These are phyloP conservation scores for Penaeus japonicus DNA, from an alignment of 1,140 invertebrate genomes.

Conservation along the genomic window DNA sequence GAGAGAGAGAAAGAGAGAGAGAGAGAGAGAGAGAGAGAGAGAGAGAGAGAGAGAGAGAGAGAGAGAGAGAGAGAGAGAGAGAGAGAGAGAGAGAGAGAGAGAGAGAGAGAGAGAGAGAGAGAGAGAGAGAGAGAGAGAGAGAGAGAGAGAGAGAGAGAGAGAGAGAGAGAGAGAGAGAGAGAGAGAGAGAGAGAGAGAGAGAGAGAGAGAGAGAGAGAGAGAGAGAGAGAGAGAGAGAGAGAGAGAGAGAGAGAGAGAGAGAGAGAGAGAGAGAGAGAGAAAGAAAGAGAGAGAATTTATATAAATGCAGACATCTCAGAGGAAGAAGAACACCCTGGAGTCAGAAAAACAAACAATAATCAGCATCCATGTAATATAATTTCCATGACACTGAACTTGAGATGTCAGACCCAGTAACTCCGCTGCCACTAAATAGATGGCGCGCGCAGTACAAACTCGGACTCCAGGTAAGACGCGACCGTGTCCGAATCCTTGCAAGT, in stretches of 20 bases:
- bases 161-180: no score
- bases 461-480: background rate
- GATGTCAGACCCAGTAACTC: background rate
- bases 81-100: no score
- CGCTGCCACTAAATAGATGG: constrained; percentile 14
- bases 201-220: background rate
- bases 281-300: background rate
- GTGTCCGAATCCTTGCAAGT: background rate
- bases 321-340: background rate
- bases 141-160: no score
- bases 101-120: no score
- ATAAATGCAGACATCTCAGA: background rate
- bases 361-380: constrained; percentile 20
- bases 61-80: background rate
- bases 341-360: constrained; percentile 7
- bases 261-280: background rate
- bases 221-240: background rate
- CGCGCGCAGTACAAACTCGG: background rate
- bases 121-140: no score
- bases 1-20: no score
- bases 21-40: no score
- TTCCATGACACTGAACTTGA: constrained; percentile 36
- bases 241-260: background rate
- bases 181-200: no score
- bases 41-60: background rate